Evolutionary conservation across 1,140 invertebrate species (phyloP).

Genomic region (Himalopsyche phryganea): DNA sequence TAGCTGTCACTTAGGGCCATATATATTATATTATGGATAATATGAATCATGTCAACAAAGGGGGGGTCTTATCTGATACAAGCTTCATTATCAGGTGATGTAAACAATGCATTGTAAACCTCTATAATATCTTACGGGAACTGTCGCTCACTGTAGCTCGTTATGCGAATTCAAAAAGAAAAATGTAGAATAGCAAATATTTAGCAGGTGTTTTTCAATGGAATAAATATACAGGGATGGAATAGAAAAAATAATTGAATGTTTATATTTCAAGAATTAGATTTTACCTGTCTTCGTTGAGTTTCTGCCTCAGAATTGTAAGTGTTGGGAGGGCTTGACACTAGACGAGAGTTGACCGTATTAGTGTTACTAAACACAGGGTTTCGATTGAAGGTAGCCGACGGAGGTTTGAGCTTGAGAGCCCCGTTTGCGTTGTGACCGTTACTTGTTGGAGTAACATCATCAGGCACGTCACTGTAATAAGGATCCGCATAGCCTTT

Average conservation of each 20-base stretch:
- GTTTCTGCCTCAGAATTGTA: constrained; percentile 1
- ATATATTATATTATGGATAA: too few relatives aligned
- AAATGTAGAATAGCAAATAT: too few relatives aligned
- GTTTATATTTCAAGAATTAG: background rate
- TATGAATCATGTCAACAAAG: too few relatives aligned
- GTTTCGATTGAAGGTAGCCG: constrained; percentile 55
- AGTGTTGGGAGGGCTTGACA: background rate
- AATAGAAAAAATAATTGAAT: background rate
- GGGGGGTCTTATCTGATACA: background rate
- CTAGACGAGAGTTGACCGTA: background rate
- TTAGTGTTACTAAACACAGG: constrained; percentile 35
- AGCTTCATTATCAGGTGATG: background rate
- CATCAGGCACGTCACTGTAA: constrained; percentile 25
- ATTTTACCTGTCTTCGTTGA: constrained; percentile 14
- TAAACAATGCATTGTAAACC: too few relatives aligned
- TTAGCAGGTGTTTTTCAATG: too few relatives aligned
- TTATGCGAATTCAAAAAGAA: too few relatives aligned
- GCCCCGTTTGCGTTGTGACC: background rate
- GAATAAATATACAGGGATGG: background rate
- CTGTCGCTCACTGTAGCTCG: too few relatives aligned
- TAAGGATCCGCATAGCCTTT: constrained; percentile 38
- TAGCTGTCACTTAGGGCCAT: too few relatives aligned
- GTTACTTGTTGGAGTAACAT: background rate
- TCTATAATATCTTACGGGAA: too few relatives aligned
- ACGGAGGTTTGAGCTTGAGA: constrained; percentile 46